Evolutionary conservation across 2,113 vertebrate species (phyloP).

Genomic region (Isurus oxyrinchus): DNA sequence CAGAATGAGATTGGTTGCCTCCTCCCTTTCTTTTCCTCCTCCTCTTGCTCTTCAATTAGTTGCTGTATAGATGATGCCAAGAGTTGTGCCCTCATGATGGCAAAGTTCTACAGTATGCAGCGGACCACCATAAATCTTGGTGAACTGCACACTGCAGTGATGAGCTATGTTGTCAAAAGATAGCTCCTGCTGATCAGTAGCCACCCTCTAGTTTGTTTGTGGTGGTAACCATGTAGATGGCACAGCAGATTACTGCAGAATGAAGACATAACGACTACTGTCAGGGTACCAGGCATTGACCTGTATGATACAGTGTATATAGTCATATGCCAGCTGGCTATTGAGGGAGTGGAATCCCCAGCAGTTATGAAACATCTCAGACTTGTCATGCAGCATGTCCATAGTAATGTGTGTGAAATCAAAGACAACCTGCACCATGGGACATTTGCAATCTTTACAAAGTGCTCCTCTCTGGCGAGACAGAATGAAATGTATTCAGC

Average conservation of each 20-base stretch:
- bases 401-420: neutral
- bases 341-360: neutral
- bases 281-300: neutral
- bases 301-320: neutral
- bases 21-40: neutral
- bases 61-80: too few species aligned
- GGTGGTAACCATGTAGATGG: too few species aligned
- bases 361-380: neutral
- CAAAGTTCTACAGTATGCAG: neutral
- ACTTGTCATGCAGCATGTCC: neutral
- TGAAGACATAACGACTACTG: neutral
- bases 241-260: neutral
- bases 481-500: neutral
- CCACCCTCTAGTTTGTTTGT: neutral
- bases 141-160: neutral
- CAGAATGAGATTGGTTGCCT: neutral
- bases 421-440: neutral
- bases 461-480: too few species aligned
- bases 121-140: neutral
- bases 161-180: neutral
- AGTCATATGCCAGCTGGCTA: neutral
- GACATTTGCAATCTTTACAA: neutral
- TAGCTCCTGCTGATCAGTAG: neutral
- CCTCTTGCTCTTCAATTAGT: neutral
- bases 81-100: neutral